These are phyloP conservation scores for Enteromius afrohamiltoni DNA, from an alignment of 2,797 vertebrate species.

Conservation along the genomic window DNA sequence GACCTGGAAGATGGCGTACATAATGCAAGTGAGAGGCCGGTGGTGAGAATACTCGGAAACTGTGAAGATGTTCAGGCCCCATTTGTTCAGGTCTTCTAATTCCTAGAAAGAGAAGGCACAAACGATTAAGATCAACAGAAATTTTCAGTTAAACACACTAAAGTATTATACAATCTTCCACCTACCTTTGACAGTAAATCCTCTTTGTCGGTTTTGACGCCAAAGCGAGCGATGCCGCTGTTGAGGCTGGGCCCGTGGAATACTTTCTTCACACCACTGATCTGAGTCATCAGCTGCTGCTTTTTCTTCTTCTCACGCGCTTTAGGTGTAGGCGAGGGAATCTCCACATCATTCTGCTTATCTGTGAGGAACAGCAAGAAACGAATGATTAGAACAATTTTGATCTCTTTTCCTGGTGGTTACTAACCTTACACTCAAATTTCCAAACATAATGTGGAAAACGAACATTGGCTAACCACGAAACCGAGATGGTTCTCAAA, in stretches of 20 bases:
- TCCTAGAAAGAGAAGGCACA: conserved; percentile 74
- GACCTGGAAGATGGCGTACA: conserved; percentile 99
- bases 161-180: neutral
- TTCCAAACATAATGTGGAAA: neutral
- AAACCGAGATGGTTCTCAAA: neutral
- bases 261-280: conserved; percentile 96
- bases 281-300: conserved; percentile 97
- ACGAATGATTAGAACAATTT: conserved; percentile 10
- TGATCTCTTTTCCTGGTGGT: neutral
- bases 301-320: conserved; percentile 96
- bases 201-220: conserved; percentile 95
- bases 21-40: conserved; percentile 96
- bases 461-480: neutral
- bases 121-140: conserved; percentile 13
- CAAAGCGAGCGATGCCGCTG: conserved; percentile 92
- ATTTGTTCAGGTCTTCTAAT: conserved; percentile 96
- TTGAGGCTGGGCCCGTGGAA: conserved; percentile 92
- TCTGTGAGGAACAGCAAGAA: conserved; percentile 73
- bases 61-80: conserved; percentile 98
- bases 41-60: conserved; percentile 92
- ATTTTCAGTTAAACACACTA: neutral
- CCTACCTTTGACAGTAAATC: conserved; percentile 91
- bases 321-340: conserved; percentile 94
- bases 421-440: neutral
- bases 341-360: conserved; percentile 98